Base-by-base conservation (phyloP, 2,888 invertebrate genomes). In the Blastobasis lacticolella region DNA sequence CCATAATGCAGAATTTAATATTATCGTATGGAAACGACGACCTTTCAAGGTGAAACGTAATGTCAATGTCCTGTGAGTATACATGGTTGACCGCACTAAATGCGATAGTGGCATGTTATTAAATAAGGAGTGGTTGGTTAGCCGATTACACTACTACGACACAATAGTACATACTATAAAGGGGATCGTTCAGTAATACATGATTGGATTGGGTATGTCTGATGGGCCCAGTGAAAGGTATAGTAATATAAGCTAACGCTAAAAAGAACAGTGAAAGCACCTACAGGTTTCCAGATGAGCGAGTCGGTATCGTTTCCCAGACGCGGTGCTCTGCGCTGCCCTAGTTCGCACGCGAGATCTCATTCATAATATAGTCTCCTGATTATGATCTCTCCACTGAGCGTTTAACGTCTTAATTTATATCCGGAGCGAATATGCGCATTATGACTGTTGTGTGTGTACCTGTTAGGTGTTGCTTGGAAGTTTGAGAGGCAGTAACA, bases 341-440 rank as follows among this genome's bases (percentile, higher is more conserved):
- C 58, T 45, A 54, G 55, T 57, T 59, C 55, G 51, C 58, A 59
- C 57, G 56, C 45, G 46, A 52, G 49, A 40, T 48, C 50, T 54
- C 54, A 55, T 53, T 56, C 49, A 51, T 49, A 51, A 45, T 54
- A 47, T 47, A 51, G 48, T 44, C 44, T 48, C 10, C 8, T 46
- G 48, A 51, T 51, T 9, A 10, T 43, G 38, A 47, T 47, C 51
- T 23, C 23, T 51, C 37, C n/a, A 23, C 8, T 41, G 43, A 38
- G 44, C 37, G 38, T 38, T 49, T 49, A 38, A 47, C 23, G 10
- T 45, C 45, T 45, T 45, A 23, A 45, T 45, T 45, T 45, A 23
- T 45, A 38, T 23, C 23, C 23, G 23, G 23, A 23, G 23, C 23
- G 23, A 23, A 23, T 23, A 23, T 23, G 23, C 23, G 23, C 23